A percentile compares a stretch with the other conserved stretches of the same genome.
Evolutionary conservation across 53 echinoderm and acorn worm species (phyloP).

Genomic region (Temnopleurus reevesii): DNA sequence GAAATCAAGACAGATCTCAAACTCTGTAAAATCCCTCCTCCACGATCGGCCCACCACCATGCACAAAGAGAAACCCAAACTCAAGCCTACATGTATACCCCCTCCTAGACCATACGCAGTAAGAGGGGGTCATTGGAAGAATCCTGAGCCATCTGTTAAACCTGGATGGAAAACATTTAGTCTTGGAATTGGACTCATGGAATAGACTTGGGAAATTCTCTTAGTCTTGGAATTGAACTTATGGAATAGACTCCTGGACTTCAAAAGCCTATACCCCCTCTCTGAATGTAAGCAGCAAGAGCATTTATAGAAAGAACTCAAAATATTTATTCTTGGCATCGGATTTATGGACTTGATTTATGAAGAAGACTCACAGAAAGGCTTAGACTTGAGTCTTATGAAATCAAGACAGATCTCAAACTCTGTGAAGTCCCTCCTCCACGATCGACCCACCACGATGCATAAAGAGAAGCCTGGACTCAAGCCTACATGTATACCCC

Average conservation of each 20-base stretch:
- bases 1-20: conserved; percentile 62
- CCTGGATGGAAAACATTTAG: conserved; percentile 87
- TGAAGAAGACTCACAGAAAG: neutral
- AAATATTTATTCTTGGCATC: neutral
- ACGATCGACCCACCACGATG: conserved; percentile 71
- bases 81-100: conserved; percentile 76
- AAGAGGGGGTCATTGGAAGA: conserved; percentile 79
- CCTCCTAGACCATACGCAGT: conserved; percentile 74
- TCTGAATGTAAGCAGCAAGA: no score
- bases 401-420: conserved; percentile 58
- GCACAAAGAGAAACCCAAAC: conserved; percentile 60
- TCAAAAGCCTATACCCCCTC: no score
- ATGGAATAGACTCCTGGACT: no score
- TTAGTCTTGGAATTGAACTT: conserved; percentile 76
- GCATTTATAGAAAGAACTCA: neutral
- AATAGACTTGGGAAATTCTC: no score
- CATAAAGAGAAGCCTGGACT: conserved; percentile 64
- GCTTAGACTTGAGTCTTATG: neutral
- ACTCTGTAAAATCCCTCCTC: conserved; percentile 76
- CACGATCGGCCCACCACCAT: conserved; percentile 76
- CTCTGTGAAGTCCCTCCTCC: conserved; percentile 74
- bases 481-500: conserved; percentile 72
- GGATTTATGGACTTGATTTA: no score
- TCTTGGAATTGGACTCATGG: conserved; percentile 73
- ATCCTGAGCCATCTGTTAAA: conserved; percentile 56